Conservation (phyloP, 2,888 invertebrate genomes). For the Baccha elongata region DNA sequence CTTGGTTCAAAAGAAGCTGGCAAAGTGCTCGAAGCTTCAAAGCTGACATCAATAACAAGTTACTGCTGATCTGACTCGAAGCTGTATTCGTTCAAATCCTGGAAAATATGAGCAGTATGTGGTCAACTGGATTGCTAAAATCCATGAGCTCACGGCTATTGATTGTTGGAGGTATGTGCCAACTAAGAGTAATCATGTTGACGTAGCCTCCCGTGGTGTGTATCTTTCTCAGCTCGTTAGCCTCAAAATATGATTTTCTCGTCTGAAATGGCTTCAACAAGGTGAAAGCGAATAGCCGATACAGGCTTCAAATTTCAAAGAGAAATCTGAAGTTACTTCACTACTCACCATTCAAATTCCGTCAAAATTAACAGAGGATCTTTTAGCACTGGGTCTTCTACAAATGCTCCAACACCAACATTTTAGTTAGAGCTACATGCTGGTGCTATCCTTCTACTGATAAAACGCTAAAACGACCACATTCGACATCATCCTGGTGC, state of each 20-base stretch:
- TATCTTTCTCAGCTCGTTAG: slow-evolving; percentile 15
- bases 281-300: slow-evolving; percentile 25
- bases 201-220: slow-evolving; percentile 33
- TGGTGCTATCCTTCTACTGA: background rate
- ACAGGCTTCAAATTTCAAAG: background rate
- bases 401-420: slow-evolving; percentile 29
- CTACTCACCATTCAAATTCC: background rate
- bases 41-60: slow-evolving; percentile 12
- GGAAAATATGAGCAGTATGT: slow-evolving; percentile 51
- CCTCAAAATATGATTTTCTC: slow-evolving; percentile 17
- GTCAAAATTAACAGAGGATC: background rate
- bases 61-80: slow-evolving; percentile 47
- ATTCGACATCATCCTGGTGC: slow-evolving; percentile 8
- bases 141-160: slow-evolving; percentile 26
- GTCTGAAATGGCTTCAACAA: slow-evolving; percentile 15
- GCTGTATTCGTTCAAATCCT: slow-evolving; percentile 50
- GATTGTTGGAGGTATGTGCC: slow-evolving; percentile 30
- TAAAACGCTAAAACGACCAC: background rate
- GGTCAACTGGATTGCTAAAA: slow-evolving; percentile 30
- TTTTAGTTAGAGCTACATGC: slow-evolving; percentile 23
- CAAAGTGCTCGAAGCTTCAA: slow-evolving; percentile 19
- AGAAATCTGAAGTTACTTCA: background rate
- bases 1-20: slow-evolving; percentile 33
- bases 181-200: slow-evolving; percentile 23
- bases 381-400: background rate